These are phyloP conservation scores for Drosophila kambysellisi DNA, from an alignment of 2,888 invertebrate species.

Conservation along the genomic window DNA sequence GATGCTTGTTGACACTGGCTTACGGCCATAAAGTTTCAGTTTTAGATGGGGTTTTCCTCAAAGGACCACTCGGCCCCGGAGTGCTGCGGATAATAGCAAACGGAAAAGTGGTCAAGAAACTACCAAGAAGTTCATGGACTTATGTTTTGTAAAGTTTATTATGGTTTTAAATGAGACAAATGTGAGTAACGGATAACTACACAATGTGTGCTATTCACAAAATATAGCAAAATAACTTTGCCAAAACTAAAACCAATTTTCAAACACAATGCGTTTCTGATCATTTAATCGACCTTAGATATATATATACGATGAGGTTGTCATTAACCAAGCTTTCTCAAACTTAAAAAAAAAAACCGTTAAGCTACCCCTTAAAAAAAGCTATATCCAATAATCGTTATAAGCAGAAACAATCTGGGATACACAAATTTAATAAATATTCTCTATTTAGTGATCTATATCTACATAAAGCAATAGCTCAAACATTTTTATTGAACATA, in stretches of 20 bases:
- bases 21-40: conserved; percentile 16
- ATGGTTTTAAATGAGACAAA: neutral
- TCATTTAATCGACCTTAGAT: neutral
- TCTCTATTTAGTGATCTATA: no score
- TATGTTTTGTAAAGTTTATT: neutral
- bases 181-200: neutral
- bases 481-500: neutral
- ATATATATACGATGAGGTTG: neutral
- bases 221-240: neutral
- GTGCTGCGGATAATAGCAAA: neutral
- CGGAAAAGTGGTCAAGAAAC: neutral
- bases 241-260: neutral
- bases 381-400: neutral
- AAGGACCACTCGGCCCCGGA: conserved; percentile 3
- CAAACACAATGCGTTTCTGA: neutral
- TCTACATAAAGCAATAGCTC: neutral
- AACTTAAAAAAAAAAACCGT: no score
- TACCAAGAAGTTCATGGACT: neutral
- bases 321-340: no score
- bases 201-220: neutral
- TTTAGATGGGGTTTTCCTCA: conserved; percentile 10
- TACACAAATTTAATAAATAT: neutral
- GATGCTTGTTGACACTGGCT: conserved; percentile 45
- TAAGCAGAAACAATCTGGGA: neutral
- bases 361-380: no score